Conservation (phyloP, 2,888 invertebrate species). For the Phytoseiulus persimilis region DNA sequence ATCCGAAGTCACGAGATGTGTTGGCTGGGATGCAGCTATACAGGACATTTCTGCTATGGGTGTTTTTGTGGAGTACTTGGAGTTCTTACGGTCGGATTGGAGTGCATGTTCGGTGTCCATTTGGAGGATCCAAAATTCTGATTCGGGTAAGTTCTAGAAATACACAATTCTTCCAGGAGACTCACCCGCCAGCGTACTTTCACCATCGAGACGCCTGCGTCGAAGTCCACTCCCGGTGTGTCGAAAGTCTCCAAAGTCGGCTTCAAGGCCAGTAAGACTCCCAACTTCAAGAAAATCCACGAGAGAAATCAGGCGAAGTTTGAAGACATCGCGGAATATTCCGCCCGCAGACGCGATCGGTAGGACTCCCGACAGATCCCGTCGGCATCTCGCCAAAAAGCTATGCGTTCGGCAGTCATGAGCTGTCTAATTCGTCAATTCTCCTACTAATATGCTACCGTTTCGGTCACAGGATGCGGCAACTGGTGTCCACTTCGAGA, state of each 20-base stretch:
- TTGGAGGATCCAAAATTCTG: too few species aligned
- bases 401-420: too few species aligned
- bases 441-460: too few species aligned
- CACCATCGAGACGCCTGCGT: background rate
- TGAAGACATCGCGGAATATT: constrained; percentile 1
- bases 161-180: background rate
- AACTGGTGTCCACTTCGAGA: background rate
- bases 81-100: too few species aligned
- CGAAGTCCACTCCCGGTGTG: background rate
- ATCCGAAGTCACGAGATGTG: too few species aligned
- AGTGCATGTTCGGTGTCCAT: too few species aligned
- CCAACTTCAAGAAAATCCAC: constrained; percentile 24
- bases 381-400: too few species aligned
- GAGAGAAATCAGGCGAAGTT: constrained; percentile 25
- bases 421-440: too few species aligned
- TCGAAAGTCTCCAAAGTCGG: background rate
- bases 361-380: too few species aligned
- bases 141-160: background rate
- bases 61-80: too few species aligned
- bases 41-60: too few species aligned
- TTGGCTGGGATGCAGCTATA: too few species aligned
- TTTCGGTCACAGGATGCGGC: background rate
- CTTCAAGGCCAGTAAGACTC: constrained; percentile 16
- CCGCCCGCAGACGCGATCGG: constrained; percentile 6
- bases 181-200: background rate